phyloP scores from a whole-genome alignment of 2,113 vertebrate species.

The Falcunculus frontatus region DNA sequence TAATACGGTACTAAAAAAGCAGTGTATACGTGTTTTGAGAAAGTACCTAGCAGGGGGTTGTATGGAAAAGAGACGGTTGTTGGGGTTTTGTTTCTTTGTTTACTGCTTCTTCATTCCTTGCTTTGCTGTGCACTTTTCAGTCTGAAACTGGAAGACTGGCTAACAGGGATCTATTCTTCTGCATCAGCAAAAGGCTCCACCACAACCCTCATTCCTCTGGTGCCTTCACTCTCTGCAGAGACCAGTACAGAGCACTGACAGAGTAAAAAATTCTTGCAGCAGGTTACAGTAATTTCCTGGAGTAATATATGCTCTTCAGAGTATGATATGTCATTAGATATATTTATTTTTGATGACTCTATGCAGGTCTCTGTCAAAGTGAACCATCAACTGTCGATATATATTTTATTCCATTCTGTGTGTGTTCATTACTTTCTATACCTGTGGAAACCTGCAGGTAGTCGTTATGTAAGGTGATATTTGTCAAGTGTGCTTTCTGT shows the following conservation, averaged over 20 bases:
- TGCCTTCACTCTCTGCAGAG: neutral
- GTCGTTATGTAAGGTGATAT: neutral
- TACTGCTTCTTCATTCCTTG: neutral
- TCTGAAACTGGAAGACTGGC: neutral
- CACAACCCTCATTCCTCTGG: neutral
- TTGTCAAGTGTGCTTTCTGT: neutral
- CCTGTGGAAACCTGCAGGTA: neutral
- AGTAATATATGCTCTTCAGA: neutral
- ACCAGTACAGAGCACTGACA: neutral
- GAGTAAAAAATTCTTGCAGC: neutral
- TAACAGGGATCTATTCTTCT: neutral
- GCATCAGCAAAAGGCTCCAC: neutral
- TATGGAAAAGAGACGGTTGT: neutral
- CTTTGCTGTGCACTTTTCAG: neutral
- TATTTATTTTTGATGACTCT: neutral
- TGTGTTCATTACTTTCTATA: neutral
- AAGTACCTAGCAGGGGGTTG: neutral
- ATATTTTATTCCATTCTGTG: neutral
- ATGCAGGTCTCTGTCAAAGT: neutral
- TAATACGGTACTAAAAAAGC: neutral
- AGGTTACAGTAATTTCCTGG: neutral
- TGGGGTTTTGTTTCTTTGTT: neutral
- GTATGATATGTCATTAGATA: neutral
- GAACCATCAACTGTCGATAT: neutral
- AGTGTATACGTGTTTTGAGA: neutral